Percentiles rank a stretch among this genome's conserved stretches.
phyloP scores from a whole-genome alignment of 2,888 invertebrate species.

The Rhagonycha fulva region DNA sequence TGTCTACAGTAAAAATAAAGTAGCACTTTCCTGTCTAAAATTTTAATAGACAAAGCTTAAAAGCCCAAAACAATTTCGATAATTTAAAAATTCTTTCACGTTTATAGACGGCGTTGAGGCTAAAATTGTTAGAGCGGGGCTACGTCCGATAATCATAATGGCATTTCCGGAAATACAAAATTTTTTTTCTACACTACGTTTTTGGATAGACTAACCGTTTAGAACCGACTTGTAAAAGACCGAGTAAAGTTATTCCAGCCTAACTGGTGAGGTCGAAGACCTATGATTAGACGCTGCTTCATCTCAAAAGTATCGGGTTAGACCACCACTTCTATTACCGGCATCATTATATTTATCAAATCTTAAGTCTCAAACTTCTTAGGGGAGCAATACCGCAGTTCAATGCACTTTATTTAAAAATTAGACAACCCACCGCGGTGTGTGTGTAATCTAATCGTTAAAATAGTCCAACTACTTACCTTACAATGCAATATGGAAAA shows the following conservation, averaged over 20 bases:
- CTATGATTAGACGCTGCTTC: constrained; percentile 16
- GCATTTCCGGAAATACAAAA: constrained; percentile 26
- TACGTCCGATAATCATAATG: constrained; percentile 5
- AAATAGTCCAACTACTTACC: not conserved
- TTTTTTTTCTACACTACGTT: not conserved
- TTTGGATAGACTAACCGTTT: constrained; percentile 8
- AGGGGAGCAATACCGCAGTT: not conserved
- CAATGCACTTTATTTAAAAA: not conserved
- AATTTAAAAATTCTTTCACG: constrained; percentile 4
- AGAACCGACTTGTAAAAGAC: constrained; percentile 11
- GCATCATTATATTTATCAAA: constrained; percentile 5
- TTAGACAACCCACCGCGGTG: not conserved
- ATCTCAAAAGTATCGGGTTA: constrained; percentile 10
- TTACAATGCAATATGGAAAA: not conserved
- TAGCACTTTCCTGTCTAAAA: not conserved
- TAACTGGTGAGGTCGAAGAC: constrained; percentile 21
- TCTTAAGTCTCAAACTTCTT: not conserved
- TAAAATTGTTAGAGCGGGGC: not conserved
- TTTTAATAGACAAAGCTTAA: not conserved
- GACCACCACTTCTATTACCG: constrained; percentile 2
- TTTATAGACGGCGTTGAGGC: not conserved
- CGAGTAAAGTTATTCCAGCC: constrained; percentile 14
- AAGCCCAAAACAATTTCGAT: not conserved
- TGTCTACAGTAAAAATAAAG: not conserved
- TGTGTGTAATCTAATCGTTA: not conserved